Evolutionary conservation across 2,888 invertebrate genomes (phyloP).

Genomic region (Epirrita christyi): DNA sequence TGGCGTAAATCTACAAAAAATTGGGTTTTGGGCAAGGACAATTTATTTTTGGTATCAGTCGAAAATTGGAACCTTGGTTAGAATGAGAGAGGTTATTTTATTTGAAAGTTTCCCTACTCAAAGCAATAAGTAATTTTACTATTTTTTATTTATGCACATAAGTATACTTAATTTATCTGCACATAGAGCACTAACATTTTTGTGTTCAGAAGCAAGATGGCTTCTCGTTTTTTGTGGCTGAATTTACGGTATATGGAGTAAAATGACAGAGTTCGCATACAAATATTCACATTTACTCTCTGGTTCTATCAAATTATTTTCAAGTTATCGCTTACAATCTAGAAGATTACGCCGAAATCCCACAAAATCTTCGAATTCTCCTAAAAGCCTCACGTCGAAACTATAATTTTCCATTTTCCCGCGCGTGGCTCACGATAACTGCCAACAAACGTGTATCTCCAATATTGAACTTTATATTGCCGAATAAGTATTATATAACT

Average conservation of each 20-base stretch:
- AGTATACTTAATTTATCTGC: too few species aligned
- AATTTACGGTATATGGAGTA: neutral
- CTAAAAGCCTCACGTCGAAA: conserved; percentile 22
- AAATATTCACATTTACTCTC: neutral
- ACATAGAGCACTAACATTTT: too few species aligned
- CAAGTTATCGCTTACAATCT: neutral
- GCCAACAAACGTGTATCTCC: conserved; percentile 22
- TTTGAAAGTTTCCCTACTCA: too few species aligned
- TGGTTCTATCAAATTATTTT: conserved; percentile 1
- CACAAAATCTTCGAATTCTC: neutral
- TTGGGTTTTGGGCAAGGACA: conserved; percentile 21
- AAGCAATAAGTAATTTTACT: too few species aligned
- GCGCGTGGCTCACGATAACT: conserved; percentile 29
- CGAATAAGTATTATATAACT: conserved; percentile 28
- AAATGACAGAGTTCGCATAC: neutral
- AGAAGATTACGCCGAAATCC: neutral
- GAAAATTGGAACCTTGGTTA: conserved; percentile 21
- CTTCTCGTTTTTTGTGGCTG: neutral
- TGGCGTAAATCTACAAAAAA: conserved; percentile 30
- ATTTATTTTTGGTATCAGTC: conserved; percentile 24
- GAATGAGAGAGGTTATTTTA: neutral
- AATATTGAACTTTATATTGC: conserved; percentile 35
- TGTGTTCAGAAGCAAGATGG: too few species aligned
- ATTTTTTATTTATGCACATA: too few species aligned
- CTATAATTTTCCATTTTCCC: conserved; percentile 29